Conservation (phyloP, 2,888 invertebrate genomes). For the Pyrrhosoma nymphula region DNA sequence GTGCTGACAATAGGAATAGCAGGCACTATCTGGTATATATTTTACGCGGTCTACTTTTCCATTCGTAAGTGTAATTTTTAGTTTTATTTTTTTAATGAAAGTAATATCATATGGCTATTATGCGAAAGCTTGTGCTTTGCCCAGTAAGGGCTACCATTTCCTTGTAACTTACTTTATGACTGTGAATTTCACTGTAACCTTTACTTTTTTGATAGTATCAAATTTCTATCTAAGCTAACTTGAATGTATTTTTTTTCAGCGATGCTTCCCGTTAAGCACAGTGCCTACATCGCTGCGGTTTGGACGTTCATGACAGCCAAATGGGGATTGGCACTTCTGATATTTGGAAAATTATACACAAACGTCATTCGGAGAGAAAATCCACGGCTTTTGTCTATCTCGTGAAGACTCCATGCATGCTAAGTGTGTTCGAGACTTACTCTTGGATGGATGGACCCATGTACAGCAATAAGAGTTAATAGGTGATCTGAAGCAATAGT, state of each 20-base stretch:
- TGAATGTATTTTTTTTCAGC: slow-evolving; percentile 70
- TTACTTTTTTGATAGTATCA: neutral
- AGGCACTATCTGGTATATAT: slow-evolving; percentile 72
- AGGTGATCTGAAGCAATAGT: neutral
- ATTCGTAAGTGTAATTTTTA: slow-evolving; percentile 72
- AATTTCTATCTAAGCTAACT: neutral
- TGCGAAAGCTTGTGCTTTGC: too few species aligned
- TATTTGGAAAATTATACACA: slow-evolving; percentile 57
- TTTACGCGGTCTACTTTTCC: slow-evolving; percentile 73
- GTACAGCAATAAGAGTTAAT: neutral
- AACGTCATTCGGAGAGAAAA: slow-evolving; percentile 64
- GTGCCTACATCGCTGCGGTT: slow-evolving; percentile 73
- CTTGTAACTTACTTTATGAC: too few species aligned
- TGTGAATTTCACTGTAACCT: too few species aligned
- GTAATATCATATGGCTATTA: too few species aligned
- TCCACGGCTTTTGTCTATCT: slow-evolving; percentile 58
- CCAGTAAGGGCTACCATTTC: neutral
- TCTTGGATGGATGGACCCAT: neutral
- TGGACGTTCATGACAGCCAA: slow-evolving; percentile 73
- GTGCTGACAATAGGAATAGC: slow-evolving; percentile 63
- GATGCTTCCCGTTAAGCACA: slow-evolving; percentile 72
- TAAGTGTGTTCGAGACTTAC: neutral
- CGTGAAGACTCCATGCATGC: neutral
- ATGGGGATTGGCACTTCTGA: slow-evolving; percentile 71
- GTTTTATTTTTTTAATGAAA: too few species aligned